Conservation (phyloP, 2,113 vertebrate genomes). For the Psettodes erumei region DNA sequence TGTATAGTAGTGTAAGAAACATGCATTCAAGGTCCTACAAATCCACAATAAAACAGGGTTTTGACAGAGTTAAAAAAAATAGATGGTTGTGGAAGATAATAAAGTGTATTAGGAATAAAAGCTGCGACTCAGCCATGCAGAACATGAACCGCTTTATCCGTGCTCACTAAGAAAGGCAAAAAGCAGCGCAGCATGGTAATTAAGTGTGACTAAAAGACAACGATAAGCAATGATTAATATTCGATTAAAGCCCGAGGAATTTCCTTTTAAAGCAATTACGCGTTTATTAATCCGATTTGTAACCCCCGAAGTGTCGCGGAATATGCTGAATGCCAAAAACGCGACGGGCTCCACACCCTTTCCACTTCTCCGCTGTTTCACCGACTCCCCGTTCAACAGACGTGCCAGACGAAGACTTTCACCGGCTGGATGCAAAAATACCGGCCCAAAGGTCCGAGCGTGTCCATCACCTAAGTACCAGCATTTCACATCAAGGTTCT, state of each 20-base stretch:
- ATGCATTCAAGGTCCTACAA: conserved; percentile 31
- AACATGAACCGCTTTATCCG: conserved; percentile 58
- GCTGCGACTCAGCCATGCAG: conserved; percentile 57
- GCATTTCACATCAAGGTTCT: conserved; percentile 48
- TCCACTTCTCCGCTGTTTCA: conserved; percentile 55
- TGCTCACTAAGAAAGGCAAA: conserved; percentile 44
- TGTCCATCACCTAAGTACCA: conserved; percentile 30
- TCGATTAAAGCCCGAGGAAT: conserved; percentile 84
- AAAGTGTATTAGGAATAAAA: conserved; percentile 56
- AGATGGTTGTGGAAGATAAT: conserved; percentile 48
- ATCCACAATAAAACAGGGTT: conserved; percentile 21
- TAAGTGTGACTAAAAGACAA: conserved; percentile 84
- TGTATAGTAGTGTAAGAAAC: conserved; percentile 18
- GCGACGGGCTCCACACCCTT: conserved; percentile 61
- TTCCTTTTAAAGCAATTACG: conserved; percentile 84
- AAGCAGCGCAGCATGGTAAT: conserved; percentile 76
- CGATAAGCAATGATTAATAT: conserved; percentile 85
- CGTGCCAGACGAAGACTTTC: conserved; percentile 38
- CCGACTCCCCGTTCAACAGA: conserved; percentile 60
- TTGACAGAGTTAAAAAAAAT: conserved; percentile 28
- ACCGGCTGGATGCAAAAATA: conserved; percentile 6
- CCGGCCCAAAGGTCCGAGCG: conserved; percentile 4
- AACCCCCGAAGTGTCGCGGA: conserved; percentile 82
- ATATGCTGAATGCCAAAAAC: conserved; percentile 78
- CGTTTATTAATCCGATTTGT: conserved; percentile 85